phyloP scores from a whole-genome alignment of 2,888 invertebrate species.

The Synanthedon myopaeformis region DNA sequence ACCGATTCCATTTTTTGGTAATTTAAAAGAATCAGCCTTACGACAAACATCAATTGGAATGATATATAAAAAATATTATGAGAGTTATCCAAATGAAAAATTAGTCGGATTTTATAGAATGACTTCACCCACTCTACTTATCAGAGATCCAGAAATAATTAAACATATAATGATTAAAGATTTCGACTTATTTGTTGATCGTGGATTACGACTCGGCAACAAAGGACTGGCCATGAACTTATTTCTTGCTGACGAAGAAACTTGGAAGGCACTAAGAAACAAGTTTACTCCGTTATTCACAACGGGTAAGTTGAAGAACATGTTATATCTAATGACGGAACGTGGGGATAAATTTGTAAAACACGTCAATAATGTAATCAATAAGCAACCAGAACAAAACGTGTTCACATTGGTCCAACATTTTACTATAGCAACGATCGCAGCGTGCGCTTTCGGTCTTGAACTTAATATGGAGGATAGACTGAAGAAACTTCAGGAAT shows the following conservation, averaged over 20 bases:
- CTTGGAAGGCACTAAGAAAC: constrained; percentile 6
- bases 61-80: constrained; percentile 13
- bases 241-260: constrained; percentile 5
- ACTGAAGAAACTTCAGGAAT: not conserved
- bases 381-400: not conserved
- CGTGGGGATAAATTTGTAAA: constrained; percentile 1
- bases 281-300: constrained; percentile 9
- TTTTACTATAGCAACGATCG: not conserved
- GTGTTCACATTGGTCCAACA: not conserved
- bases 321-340: constrained; percentile 5
- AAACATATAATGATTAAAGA: constrained; percentile 4
- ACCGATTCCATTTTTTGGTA: constrained; percentile 18
- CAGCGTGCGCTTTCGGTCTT: constrained; percentile 1
- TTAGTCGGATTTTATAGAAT: constrained; percentile 17
- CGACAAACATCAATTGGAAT: constrained; percentile 8
- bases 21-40: constrained; percentile 12
- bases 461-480: not conserved
- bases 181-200: constrained; percentile 3
- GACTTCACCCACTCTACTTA: constrained; percentile 10
- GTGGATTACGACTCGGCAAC: constrained; percentile 3
- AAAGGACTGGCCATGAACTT: constrained; percentile 2
- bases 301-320: constrained; percentile 7
- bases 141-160: constrained; percentile 6
- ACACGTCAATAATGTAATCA: not conserved
- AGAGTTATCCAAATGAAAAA: constrained; percentile 17